Evolutionary conservation across 2,797 vertebrate species (phyloP).

Genomic region (Paedocypris micromegethes): DNA sequence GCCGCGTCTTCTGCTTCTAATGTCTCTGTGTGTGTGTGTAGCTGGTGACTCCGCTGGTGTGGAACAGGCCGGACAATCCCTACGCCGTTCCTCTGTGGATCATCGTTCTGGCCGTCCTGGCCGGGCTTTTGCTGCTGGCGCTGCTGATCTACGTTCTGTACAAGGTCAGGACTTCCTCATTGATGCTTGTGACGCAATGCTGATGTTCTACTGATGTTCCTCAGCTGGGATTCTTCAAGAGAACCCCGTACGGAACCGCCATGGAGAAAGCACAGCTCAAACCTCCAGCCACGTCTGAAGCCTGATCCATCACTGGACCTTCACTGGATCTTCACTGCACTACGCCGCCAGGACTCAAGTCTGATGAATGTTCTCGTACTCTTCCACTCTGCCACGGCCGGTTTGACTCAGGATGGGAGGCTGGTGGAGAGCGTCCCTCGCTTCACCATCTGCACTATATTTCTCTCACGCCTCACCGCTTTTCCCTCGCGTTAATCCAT

Average conservation of each 20-base stretch:
- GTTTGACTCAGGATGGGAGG: too few species aligned
- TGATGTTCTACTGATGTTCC: constrained; percentile 16
- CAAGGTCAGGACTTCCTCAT: constrained; percentile 70
- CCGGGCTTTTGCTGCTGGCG: constrained; percentile 84
- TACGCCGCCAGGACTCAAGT: constrained; percentile 67
- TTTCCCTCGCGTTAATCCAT: too few species aligned
- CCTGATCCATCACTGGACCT: constrained; percentile 60
- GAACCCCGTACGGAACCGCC: constrained; percentile 82
- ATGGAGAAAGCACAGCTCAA: constrained; percentile 95
- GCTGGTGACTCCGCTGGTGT: constrained; percentile 78
- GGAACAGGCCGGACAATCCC: constrained; percentile 81
- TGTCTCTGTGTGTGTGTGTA: constrained; percentile 42
- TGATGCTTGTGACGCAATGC: not conserved
- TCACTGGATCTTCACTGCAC: constrained; percentile 75
- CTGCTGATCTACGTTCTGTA: constrained; percentile 89
- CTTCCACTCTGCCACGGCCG: too few species aligned
- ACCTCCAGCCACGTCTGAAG: constrained; percentile 87
- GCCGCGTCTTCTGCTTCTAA: too few species aligned
- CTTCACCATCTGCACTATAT: too few species aligned
- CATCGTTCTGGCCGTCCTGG: constrained; percentile 85
- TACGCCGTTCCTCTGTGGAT: constrained; percentile 86
- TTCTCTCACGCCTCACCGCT: too few species aligned
- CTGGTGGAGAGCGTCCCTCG: too few species aligned
- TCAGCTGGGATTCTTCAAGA: constrained; percentile 90
- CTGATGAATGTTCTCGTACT: constrained; percentile 69